Evolutionary conservation across 2,797 vertebrate genomes (phyloP).

Genomic region (Urocyon cinereoargenteus): DNA sequence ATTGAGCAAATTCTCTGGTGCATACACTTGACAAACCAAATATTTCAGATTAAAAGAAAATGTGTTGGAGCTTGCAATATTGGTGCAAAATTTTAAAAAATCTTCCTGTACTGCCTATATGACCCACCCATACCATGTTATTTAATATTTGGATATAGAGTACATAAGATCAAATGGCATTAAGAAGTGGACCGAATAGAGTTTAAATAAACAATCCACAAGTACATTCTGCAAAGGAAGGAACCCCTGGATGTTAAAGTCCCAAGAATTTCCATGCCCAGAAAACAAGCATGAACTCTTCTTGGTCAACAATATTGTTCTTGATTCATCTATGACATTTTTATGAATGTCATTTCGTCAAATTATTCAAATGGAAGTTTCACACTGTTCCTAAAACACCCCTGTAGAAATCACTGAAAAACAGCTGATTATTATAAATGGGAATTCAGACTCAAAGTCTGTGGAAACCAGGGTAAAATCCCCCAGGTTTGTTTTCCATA

Average conservation of each 20-base stretch:
- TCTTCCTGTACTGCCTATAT: accelerated
- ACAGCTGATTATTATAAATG: not conserved
- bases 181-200: too few species aligned
- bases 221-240: not conserved
- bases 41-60: not conserved
- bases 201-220: not conserved
- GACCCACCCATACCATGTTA: accelerated
- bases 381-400: not conserved
- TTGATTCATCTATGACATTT: not conserved
- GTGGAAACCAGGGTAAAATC: not conserved
- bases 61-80: not conserved
- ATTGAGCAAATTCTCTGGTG: not conserved
- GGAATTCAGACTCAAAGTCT: not conserved
- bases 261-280: not conserved
- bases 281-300: not conserved
- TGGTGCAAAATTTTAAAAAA: not conserved
- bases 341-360: not conserved
- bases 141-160: accelerated
- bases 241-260: accelerated
- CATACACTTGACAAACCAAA: not conserved
- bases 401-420: not conserved
- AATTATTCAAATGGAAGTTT: not conserved
- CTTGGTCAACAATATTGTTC: not conserved
- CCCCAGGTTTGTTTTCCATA: not conserved
- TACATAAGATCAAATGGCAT: not conserved